Conservation (phyloP, 1,140 invertebrate species). For the Drosophila suzukii region DNA sequence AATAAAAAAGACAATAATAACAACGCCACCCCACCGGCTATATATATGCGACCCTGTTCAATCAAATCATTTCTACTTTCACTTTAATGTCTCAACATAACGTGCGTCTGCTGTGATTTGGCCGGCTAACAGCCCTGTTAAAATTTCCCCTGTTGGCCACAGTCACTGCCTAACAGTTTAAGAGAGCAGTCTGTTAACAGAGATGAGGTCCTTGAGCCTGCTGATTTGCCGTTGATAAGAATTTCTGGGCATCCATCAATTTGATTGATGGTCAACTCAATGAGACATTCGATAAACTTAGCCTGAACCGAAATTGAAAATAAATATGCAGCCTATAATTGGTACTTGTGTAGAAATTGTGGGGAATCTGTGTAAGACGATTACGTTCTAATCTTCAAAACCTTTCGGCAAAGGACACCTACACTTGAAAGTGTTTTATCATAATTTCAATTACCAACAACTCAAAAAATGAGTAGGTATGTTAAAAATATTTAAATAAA, state of each 20-base stretch:
- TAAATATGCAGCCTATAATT: slow-evolving; percentile 37
- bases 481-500: no score
- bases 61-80: slow-evolving; percentile 59
- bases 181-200: slow-evolving; percentile 36
- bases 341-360: neutral
- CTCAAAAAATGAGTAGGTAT: no score
- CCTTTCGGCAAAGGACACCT: no score
- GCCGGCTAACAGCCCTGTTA: slow-evolving; percentile 31
- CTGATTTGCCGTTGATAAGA: slow-evolving; percentile 14
- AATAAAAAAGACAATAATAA: slow-evolving; percentile 81
- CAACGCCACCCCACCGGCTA: neutral
- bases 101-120: slow-evolving; percentile 16
- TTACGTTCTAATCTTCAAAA: neutral
- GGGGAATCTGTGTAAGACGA: neutral
- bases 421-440: no score
- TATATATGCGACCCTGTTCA: slow-evolving; percentile 48
- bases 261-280: slow-evolving; percentile 31
- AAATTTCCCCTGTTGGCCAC: slow-evolving; percentile 53
- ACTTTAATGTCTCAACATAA: slow-evolving; percentile 41
- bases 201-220: neutral
- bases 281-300: slow-evolving; percentile 15
- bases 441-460: no score
- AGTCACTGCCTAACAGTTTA: slow-evolving; percentile 39
- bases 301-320: slow-evolving; percentile 6
- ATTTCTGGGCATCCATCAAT: slow-evolving; percentile 31